Percentiles rank a stretch among this genome's conserved stretches.
phyloP scores from a whole-genome alignment of 2,113 vertebrate genomes.

The Antennarius striatus region DNA sequence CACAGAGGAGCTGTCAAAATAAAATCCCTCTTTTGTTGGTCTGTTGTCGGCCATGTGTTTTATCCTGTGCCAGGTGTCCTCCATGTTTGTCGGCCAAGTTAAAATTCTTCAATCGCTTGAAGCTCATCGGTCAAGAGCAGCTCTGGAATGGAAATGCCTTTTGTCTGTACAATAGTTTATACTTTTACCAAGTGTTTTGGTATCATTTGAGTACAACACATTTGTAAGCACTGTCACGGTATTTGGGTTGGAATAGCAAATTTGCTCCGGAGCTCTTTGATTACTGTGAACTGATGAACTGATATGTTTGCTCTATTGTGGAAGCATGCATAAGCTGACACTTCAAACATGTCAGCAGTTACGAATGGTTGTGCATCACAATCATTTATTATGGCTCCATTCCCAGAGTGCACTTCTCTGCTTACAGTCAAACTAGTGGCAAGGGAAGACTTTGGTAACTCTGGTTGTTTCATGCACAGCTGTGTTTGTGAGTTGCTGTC shows the following conservation, averaged over 20 bases:
- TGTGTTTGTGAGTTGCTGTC: conserved; percentile 27
- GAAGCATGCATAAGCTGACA: conserved; percentile 45
- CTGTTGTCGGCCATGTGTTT: conserved; percentile 45
- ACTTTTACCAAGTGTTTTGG: conserved; percentile 38
- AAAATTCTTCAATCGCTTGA: conserved; percentile 36
- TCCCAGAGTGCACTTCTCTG: conserved; percentile 48
- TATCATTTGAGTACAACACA: conserved; percentile 30
- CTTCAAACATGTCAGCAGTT: conserved; percentile 48
- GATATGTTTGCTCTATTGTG: conserved; percentile 49
- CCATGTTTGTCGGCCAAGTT: conserved; percentile 44
- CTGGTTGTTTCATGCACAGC: conserved; percentile 32
- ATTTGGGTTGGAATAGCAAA: conserved; percentile 52
- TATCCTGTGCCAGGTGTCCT: conserved; percentile 46
- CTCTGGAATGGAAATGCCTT: conserved; percentile 37
- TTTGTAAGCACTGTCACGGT: conserved; percentile 64
- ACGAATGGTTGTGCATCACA: conserved; percentile 39
- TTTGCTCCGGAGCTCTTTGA: conserved; percentile 41
- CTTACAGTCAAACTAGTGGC: conserved; percentile 30
- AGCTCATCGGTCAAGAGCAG: conserved; percentile 15
- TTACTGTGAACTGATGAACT: conserved; percentile 54
- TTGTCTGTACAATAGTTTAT: conserved; percentile 35
- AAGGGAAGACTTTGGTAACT: conserved; percentile 39
- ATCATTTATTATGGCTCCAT: conserved; percentile 40
- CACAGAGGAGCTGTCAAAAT: conserved; percentile 16
- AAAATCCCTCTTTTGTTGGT: conserved; percentile 16